These are phyloP conservation scores for Pempheris klunzingeri DNA, from an alignment of 2,797 vertebrate genomes.

Conservation along the genomic window DNA sequence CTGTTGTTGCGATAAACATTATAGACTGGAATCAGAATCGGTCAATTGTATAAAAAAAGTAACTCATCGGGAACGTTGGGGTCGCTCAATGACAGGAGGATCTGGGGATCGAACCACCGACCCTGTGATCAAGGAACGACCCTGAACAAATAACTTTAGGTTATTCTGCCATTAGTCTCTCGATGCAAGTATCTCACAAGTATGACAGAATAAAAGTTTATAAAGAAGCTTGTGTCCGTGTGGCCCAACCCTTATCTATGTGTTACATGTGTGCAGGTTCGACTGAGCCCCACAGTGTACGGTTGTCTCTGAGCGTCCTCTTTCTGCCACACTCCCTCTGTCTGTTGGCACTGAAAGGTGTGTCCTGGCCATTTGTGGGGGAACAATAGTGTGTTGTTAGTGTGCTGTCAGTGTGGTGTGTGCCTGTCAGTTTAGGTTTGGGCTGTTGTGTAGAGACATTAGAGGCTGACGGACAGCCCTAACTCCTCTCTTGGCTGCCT, in stretches of 20 bases:
- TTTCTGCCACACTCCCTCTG: constrained; percentile 6
- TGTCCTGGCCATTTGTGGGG: constrained; percentile 58
- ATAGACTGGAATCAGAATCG: too few relatives aligned
- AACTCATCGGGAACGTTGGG: too few relatives aligned
- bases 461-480: constrained; percentile 75
- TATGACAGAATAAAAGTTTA: not conserved
- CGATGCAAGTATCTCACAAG: too few relatives aligned
- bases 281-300: not conserved
- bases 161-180: too few relatives aligned
- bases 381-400: constrained; percentile 80
- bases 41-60: too few relatives aligned
- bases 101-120: not conserved
- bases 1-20: too few relatives aligned
- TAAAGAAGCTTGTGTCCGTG: not conserved
- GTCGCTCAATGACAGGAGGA: not conserved
- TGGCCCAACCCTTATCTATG: constrained; percentile 7
- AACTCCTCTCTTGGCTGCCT: constrained; percentile 78
- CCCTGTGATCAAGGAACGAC: not conserved
- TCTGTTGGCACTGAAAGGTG: constrained; percentile 62
- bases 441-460: constrained; percentile 73
- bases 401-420: constrained; percentile 77
- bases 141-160: too few relatives aligned
- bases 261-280: not conserved
- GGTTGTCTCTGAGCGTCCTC: constrained; percentile 23
- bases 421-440: constrained; percentile 78